Percentiles rank a stretch among this genome's conserved stretches.
Evolutionary conservation across 2,888 invertebrate species (phyloP).

Genomic region (Hirtodrosophila histrioides): DNA sequence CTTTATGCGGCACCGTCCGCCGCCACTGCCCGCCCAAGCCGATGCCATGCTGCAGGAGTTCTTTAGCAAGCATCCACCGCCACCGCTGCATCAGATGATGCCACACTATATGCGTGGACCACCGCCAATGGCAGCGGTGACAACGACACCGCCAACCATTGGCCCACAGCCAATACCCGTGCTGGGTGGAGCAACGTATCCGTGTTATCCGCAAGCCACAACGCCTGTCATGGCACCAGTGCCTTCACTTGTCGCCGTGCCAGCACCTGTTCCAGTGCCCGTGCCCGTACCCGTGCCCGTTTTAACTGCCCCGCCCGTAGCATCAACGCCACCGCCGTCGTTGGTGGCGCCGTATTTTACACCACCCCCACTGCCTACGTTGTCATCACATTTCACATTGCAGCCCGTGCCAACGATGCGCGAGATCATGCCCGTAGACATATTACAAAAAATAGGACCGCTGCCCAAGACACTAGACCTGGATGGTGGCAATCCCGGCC

Average conservation of each 20-base stretch:
- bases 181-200: constrained; percentile 66
- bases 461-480: constrained; percentile 64
- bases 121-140: constrained; percentile 64
- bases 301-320: constrained; percentile 9
- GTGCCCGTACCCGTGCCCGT: constrained; percentile 22
- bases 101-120: constrained; percentile 75
- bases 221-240: constrained; percentile 16
- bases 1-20: constrained; percentile 62
- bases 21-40: constrained; percentile 59
- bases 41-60: constrained; percentile 61
- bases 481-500: constrained; percentile 37
- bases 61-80: constrained; percentile 61
- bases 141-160: constrained; percentile 9
- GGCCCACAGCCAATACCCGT: constrained; percentile 61
- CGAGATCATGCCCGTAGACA: constrained; percentile 69
- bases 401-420: constrained; percentile 57
- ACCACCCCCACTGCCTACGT: constrained; percentile 59
- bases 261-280: constrained; percentile 33
- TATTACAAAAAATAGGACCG: constrained; percentile 62
- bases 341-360: constrained; percentile 46
- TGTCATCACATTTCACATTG: constrained; percentile 55
- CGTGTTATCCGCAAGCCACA: constrained; percentile 32
- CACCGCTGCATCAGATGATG: constrained; percentile 45
- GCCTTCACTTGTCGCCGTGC: constrained; percentile 23
- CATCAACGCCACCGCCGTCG: constrained; percentile 36